Base-by-base conservation (phyloP, 2,113 vertebrate species). In the Pyrgilauda ruficollis region DNA sequence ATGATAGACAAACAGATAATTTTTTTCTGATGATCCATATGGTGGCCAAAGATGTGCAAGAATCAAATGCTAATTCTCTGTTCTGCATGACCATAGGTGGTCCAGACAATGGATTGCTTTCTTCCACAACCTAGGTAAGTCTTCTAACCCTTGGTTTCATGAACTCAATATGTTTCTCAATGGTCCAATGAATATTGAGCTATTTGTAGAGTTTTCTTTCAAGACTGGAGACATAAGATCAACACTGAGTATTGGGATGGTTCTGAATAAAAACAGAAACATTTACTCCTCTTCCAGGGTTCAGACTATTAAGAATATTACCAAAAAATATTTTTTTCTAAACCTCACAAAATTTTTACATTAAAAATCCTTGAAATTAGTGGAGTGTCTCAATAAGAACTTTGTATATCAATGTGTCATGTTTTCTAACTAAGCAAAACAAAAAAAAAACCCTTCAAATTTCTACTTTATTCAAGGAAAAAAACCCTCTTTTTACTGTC, bases 1-100 rank as follows among this genome's bases (percentile, higher is more conserved):
- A 13, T 13, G 7, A 56, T 7, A 21, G 24, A 14, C 6, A 30
- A 47, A 46, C 2, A 55, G 11, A 27, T 28, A 0, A 9, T 64
- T 82, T 90, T 90, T 79, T 64, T 27, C 15, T 47, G 35, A 18
- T 69, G 28, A 76, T 31, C 19, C 5, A 9, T 15, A 9, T 2
- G 43, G 33, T 44, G 15, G 26, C 11, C 8, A 35, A 13, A 33
- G 15, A 41, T 26, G 9, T 17, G 28, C 15, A 80, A 84, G 14
- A 53, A 26, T 66, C 19, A 74, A 44, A 74, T 18, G 6, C 8
- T 24, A 70, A n/a, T 41, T 89, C 24, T 28, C 2, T 61, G 6
- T 66, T 84, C 37, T 81, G 22, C 37, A 23, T 20, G 15, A 33
- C 20, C 0, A 0, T 10, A 46, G 10, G 13, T 9, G 6, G 22